Conservation (phyloP, 1,140 invertebrate genomes). For the Saccostrea cuccullata region DNA sequence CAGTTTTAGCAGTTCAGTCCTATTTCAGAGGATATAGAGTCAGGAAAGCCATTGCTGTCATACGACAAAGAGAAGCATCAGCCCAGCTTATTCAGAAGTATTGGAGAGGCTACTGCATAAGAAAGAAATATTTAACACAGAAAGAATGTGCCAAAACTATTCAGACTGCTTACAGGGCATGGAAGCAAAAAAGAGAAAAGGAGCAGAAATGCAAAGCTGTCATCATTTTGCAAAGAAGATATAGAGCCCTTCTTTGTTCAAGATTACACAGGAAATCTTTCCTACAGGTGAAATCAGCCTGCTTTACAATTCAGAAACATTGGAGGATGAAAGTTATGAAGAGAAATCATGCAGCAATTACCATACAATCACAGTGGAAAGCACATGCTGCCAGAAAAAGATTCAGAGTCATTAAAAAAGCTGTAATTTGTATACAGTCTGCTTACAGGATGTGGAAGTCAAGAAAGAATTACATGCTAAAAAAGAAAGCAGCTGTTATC, state of each 20-base stretch:
- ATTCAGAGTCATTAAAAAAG: background rate
- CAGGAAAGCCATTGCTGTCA: background rate
- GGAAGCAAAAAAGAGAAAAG: background rate
- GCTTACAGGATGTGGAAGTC: conserved; percentile 9
- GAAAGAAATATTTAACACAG: background rate
- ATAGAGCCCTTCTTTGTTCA: background rate
- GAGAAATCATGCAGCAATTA: background rate
- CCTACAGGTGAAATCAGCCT: background rate
- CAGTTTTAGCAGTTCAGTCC: conserved; percentile 63
- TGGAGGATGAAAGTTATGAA: background rate
- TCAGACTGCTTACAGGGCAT: background rate
- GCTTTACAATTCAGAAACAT: background rate
- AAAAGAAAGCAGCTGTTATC: conserved; percentile 22
- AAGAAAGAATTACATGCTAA: conserved; percentile 7
- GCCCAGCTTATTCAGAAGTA: conserved; percentile 55
- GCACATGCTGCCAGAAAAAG: background rate
- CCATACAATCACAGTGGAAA: background rate
- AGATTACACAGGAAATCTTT: background rate
- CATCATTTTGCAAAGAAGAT: background rate
- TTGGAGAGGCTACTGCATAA: conserved; percentile 42
- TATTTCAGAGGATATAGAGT: conserved; percentile 50
- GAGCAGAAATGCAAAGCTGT: background rate
- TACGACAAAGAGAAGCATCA: conserved; percentile 39
- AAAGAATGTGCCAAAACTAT: background rate
- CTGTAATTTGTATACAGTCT: conserved; percentile 13